Evolutionary conservation across 2,888 invertebrate genomes (phyloP), one percentile per base, ranked within the genome.

Genomic region (Pseudococcus longispinus): DNA sequence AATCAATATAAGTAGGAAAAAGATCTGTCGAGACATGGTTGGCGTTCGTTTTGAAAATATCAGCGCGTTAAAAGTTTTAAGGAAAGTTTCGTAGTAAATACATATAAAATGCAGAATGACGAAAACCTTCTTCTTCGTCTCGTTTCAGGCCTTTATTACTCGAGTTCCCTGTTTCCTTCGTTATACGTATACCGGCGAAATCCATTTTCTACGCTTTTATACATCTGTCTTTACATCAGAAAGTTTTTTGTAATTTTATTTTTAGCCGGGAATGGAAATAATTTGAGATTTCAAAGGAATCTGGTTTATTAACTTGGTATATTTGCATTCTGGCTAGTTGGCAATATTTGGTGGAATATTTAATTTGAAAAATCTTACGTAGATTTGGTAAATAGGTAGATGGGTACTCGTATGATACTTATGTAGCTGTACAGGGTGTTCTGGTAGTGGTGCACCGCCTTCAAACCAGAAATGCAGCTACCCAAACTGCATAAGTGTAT

Each of bases 31-130:
- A 29, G 74, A 74, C 18, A 37, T 29, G 32, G 32, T 74, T 74
- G 32, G n/a, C 18, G 9, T 74, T 74, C 74, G n/a, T 74, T 74
- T 74, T 74, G 74, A 74, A 74, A 74, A 74, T 74, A 32, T 74
- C 32, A 74, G 18, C 74, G 18, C 32, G 74, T 74, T 70, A 37
- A 74, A 74, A 74, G 74, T 74, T 74, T 29, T 18, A n/a, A 18
- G 32, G 18, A 26, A 74, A 74, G 32, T 74, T 74, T 32, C 11
- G 74, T 32, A 23, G 60, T 60, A 60, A 60, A 60, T 60, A 74
- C 32, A 74, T 74, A 74, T 74, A 74, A 74, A 74, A 74, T 32
- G n/a, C 74, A 74, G 74, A 74, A 74, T 74, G 74, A 74, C 74
- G 74, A 74, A 70, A 37, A 74, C 74, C 32, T 74, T 74, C 18